Evolutionary conservation across 2,888 invertebrate species (phyloP).

Genomic region (Teleogryllus oceanicus): DNA sequence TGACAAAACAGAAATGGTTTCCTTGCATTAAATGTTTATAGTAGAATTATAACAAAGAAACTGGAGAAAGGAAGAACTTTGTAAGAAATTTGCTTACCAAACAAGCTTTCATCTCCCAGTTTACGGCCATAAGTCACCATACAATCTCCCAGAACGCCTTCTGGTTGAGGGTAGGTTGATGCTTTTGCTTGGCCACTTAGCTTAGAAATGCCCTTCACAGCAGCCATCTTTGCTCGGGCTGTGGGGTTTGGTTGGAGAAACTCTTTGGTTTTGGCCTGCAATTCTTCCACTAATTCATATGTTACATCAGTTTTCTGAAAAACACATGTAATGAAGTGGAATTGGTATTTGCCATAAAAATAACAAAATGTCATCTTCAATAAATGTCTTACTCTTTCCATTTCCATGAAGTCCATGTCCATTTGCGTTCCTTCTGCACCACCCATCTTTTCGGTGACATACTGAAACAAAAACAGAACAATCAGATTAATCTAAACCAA

Average conservation of each 20-base stretch:
- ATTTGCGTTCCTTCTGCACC: slow-evolving; percentile 99
- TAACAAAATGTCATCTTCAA: too few relatives aligned
- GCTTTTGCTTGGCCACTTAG: slow-evolving; percentile 95
- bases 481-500: neutral
- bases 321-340: neutral
- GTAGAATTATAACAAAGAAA: too few relatives aligned
- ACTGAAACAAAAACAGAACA: slow-evolving; percentile 61
- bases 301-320: slow-evolving; percentile 95
- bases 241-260: slow-evolving; percentile 99
- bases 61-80: too few relatives aligned
- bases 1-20: neutral
- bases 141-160: slow-evolving; percentile 94
- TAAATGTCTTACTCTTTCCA: slow-evolving; percentile 83
- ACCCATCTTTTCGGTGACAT: slow-evolving; percentile 99
- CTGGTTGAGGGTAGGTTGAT: slow-evolving; percentile 97
- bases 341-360: too few relatives aligned
- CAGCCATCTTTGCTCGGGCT: slow-evolving; percentile 90
- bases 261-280: slow-evolving; percentile 96
- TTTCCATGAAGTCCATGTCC: slow-evolving; percentile 96
- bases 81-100: slow-evolving; percentile 56
- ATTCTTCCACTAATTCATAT: slow-evolving; percentile 92
- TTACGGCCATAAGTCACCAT: slow-evolving; percentile 94
- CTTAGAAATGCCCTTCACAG: slow-evolving; percentile 93
- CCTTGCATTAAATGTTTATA: neutral
- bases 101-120: slow-evolving; percentile 90